Base-by-base conservation (phyloP, 2,888 invertebrate species). In the Tetragonisca angustula region DNA sequence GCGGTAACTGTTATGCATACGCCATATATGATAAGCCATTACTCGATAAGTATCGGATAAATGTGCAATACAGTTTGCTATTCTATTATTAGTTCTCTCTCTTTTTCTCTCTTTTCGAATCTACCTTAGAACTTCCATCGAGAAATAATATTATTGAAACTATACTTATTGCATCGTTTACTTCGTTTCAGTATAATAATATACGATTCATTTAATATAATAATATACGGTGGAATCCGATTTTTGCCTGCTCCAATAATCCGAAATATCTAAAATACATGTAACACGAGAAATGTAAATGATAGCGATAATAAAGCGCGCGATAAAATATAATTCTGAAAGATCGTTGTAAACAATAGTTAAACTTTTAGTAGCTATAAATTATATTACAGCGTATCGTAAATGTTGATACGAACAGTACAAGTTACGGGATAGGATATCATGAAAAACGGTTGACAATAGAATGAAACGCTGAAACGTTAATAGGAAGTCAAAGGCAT, bases 21-120 rank as follows among this genome's bases (percentile, higher is more conserved):
- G 64, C 77, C 71, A 52, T 68, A 72, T 67, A 77, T 72, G 77
- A 81, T 77, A 77, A 81, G 65, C 80, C 71, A 81, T 81, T 81
- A 81, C 77, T 76, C 49, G 77, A 81, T 77, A 77, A 67, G 71
- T 77, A 71, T 71, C 80, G 59, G 80, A 61, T 71, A 81, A 77
- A 76, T 32, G 71, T n/a, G 67, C 71, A 76, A 76, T 61, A 61
- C 24, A 15, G 36, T 77, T 81, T 64, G 43, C 64, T 32, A 64
- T 76, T 81, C 76, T 61, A 71, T 77, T 77, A 61, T 71, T 49
- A 43, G 65, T 59, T 61, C 70, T 71, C 65, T 4, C 15, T 36
- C 21, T 27, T 6, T 9, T 1, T 36, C 9, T 9, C 36, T 9
- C 36, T 1, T 9, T 36, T 9, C 9, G n/a, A n/a, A 50, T 43